These are phyloP conservation scores for Rhinoderma darwinii DNA, from an alignment of 2,113 vertebrate genomes.

Conservation along the genomic window DNA sequence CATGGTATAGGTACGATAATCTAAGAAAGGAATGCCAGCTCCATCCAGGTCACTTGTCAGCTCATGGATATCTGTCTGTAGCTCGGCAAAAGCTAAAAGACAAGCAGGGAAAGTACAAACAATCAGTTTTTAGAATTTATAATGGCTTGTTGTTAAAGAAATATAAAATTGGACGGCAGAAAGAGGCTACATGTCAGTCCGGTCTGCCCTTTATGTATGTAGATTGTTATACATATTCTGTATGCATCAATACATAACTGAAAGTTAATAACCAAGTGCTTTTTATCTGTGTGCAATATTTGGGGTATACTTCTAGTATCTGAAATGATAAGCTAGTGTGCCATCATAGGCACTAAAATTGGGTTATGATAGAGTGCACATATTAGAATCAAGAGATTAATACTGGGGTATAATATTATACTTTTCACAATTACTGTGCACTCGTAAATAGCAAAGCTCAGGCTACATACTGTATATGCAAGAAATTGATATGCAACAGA, in stretches of 20 bases:
- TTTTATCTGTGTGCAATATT: neutral
- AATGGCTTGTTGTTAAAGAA: too few relatives aligned
- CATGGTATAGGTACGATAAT: slow-evolving; percentile 97
- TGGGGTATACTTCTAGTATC: neutral
- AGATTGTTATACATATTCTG: too few relatives aligned
- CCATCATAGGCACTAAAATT: neutral
- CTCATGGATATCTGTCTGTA: slow-evolving; percentile 97
- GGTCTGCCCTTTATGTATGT: too few relatives aligned
- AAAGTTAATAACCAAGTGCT: slow-evolving; percentile 5
- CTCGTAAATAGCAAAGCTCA: neutral
- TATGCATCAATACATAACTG: neutral
- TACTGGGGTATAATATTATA: neutral
- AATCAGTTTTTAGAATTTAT: too few relatives aligned
- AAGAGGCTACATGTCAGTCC: too few relatives aligned
- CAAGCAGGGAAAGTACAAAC: slow-evolving; percentile 8
- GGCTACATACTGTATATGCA: too few relatives aligned
- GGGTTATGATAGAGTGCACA: neutral
- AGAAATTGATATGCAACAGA: too few relatives aligned
- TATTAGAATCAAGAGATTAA: neutral
- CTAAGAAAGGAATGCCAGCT: slow-evolving; percentile 94
- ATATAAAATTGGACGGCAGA: too few relatives aligned
- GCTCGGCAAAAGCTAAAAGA: slow-evolving; percentile 90
- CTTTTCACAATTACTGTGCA: neutral
- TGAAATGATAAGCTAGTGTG: neutral
- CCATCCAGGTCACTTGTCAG: slow-evolving; percentile 95